These are phyloP conservation scores for Trichogramma dendrolimi DNA, from an alignment of 2,888 invertebrate genomes.

Conservation along the genomic window DNA sequence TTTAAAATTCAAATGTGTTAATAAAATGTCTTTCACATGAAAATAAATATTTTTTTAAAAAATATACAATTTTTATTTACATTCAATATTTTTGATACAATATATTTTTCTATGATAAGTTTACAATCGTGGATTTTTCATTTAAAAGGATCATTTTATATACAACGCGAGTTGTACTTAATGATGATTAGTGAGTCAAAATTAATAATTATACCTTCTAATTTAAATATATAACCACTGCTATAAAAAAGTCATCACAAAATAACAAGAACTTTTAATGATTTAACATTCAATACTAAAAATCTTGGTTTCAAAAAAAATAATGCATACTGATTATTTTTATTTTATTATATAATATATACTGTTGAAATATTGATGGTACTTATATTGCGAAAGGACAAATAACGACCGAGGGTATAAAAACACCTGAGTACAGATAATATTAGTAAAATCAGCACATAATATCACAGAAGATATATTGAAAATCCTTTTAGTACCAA, in stretches of 20 bases:
- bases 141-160: too few species aligned
- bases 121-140: too few species aligned
- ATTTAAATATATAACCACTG: too few species aligned
- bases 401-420: neutral
- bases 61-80: too few species aligned
- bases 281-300: too few species aligned
- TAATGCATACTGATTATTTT: too few species aligned
- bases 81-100: neutral
- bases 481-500: slow-evolving; percentile 4
- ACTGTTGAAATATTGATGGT: too few species aligned
- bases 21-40: slow-evolving; percentile 11
- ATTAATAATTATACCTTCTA: neutral
- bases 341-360: too few species aligned
- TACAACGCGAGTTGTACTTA: neutral
- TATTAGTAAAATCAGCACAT: slow-evolving; percentile 4
- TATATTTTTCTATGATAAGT: slow-evolving; percentile 2
- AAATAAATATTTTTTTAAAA: neutral
- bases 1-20: slow-evolving; percentile 8
- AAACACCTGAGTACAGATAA: neutral
- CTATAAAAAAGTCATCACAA: too few species aligned
- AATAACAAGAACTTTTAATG: too few species aligned
- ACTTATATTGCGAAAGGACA: too few species aligned
- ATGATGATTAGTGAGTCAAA: neutral
- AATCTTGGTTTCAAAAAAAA: too few species aligned
- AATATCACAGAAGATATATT: slow-evolving; percentile 19